Evolutionary conservation across 2,113 vertebrate genomes (phyloP).

Genomic region (Rhabdomys dilectus): DNA sequence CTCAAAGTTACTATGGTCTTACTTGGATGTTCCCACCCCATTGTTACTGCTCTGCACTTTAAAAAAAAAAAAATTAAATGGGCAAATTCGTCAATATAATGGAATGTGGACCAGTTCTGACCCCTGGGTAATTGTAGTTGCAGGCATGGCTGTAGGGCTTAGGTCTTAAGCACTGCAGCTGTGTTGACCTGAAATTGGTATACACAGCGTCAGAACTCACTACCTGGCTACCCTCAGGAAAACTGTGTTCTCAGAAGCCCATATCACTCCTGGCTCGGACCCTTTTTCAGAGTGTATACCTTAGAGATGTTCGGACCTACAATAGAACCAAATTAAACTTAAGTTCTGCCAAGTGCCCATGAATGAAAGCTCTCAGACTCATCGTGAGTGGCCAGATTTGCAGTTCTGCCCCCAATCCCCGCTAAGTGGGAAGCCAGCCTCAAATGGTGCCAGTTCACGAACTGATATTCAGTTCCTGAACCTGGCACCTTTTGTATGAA

Average conservation of each 20-base stretch:
- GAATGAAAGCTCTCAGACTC: background rate
- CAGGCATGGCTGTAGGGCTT: background rate
- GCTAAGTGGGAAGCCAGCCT: background rate
- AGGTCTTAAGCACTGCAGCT: background rate
- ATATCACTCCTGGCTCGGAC: background rate
- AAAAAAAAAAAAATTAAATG: no score
- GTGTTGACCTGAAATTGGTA: no score
- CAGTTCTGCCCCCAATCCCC: background rate
- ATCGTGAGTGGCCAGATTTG: background rate
- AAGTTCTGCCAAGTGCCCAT: background rate
- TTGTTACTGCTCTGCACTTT: background rate
- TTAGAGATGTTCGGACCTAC: background rate
- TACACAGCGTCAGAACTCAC: background rate
- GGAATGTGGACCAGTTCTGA: background rate
- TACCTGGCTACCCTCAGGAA: background rate
- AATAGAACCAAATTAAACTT: background rate
- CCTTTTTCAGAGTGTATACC: background rate
- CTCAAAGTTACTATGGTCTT: background rate
- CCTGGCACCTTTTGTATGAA: background rate
- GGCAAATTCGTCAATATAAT: background rate
- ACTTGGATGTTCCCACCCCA: background rate
- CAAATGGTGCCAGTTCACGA: background rate
- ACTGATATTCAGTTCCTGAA: background rate
- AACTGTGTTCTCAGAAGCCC: background rate
- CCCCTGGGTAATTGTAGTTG: background rate